Evolutionary conservation across 2,888 invertebrate species (phyloP).

Genomic region (Drosophila barbarae): DNA sequence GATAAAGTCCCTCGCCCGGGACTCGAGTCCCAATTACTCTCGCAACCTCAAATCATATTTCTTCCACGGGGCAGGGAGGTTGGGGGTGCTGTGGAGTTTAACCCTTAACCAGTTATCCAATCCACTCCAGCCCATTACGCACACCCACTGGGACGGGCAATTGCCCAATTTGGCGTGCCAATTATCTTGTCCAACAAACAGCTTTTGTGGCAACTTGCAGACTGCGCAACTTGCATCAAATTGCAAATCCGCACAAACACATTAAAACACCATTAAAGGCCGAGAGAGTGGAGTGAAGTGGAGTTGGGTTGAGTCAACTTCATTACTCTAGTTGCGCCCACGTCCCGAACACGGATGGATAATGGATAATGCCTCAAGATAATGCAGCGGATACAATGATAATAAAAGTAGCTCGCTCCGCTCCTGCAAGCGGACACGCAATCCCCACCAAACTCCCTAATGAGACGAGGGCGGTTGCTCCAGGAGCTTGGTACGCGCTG

Average conservation of each 20-base stretch:
- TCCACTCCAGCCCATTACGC: constrained; percentile 35
- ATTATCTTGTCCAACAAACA: constrained; percentile 60
- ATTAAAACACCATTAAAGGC: constrained; percentile 61
- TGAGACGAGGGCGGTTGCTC: constrained; percentile 44
- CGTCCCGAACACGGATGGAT: constrained; percentile 45
- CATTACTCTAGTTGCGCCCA: constrained; percentile 61
- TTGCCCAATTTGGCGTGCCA: constrained; percentile 53
- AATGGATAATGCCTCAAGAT: constrained; percentile 32
- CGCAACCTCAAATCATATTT: constrained; percentile 22
- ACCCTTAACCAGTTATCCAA: constrained; percentile 46
- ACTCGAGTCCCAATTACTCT: constrained; percentile 13
- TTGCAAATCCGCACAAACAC: constrained; percentile 40
- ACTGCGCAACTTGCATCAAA: constrained; percentile 45
- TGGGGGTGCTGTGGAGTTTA: constrained; percentile 14
- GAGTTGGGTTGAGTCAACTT: constrained; percentile 46
- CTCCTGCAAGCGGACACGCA: constrained; percentile 62
- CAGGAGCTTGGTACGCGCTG: constrained; percentile 70
- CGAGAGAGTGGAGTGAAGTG: constrained; percentile 8
- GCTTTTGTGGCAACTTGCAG: constrained; percentile 45
- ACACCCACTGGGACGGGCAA: constrained; percentile 34
- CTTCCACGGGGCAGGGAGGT: background rate
- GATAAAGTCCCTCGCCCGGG: constrained; percentile 4
- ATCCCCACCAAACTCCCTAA: constrained; percentile 51
- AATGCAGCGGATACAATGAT: constrained; percentile 49
- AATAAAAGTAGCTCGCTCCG: constrained; percentile 37